Percentiles rank a stretch among this genome's conserved stretches.
phyloP scores from a whole-genome alignment of 2,113 vertebrate genomes.

The Chlorodrepanis virens region DNA sequence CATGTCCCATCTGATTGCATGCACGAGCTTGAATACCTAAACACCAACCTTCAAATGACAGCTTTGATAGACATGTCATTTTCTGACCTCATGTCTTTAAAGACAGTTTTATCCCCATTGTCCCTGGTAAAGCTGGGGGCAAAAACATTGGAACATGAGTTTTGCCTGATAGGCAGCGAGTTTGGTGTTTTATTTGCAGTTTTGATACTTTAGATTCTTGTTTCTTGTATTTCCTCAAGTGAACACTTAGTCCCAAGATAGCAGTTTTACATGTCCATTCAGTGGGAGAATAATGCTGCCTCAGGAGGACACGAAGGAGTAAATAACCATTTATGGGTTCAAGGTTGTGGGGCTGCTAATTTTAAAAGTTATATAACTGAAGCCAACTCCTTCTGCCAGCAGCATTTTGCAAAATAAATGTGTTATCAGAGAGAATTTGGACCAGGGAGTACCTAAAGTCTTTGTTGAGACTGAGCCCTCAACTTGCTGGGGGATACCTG shows the following conservation, averaged over 20 bases:
- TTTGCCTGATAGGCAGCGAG: neutral
- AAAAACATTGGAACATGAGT: neutral
- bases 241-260: neutral
- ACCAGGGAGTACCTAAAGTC: neutral
- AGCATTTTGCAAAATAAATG: neutral
- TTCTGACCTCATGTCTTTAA: neutral
- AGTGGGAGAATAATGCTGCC: neutral
- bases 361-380: neutral
- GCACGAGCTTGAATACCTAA: neutral
- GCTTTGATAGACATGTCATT: neutral
- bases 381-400: neutral
- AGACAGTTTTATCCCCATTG: neutral
- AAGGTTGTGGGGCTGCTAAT: neutral
- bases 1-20: neutral
- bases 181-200: neutral
- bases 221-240: neutral
- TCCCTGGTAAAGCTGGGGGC: neutral
- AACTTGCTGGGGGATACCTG: neutral
- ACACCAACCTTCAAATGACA: neutral
- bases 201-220: neutral
- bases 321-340: fast-evolving
- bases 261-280: neutral
- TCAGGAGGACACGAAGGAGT: neutral
- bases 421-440: neutral
- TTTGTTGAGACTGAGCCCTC: neutral